Percentiles rank a stretch among this genome's conserved stretches.
These are phyloP conservation scores for Aspidiotus rigidus DNA, from an alignment of 2,888 invertebrate genomes.

Conservation along the genomic window DNA sequence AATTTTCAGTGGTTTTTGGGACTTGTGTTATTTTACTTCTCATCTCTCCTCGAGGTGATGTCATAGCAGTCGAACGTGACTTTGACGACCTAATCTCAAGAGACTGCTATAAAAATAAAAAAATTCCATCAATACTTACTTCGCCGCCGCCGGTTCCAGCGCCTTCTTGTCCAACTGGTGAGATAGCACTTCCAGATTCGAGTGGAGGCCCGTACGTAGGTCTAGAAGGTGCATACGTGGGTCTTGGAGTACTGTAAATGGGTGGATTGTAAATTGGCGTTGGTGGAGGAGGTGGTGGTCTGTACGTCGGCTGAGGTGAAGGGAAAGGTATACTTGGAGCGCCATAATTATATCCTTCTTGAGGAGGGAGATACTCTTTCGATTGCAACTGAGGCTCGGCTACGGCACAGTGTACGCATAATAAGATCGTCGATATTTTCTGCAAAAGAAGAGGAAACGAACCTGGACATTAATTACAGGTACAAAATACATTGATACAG, in stretches of 20 bases:
- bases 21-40: too few species aligned
- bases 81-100: not conserved
- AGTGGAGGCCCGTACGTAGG: conserved; percentile 37
- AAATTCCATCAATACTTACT: conserved; percentile 14
- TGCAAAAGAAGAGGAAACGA: conserved; percentile 1
- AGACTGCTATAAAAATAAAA: not conserved
- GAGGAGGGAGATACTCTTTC: conserved; percentile 64
- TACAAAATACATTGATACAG: too few species aligned
- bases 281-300: conserved; percentile 36
- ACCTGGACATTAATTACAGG: too few species aligned
- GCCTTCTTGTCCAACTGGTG: conserved; percentile 15
- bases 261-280: conserved; percentile 34
- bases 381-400: conserved; percentile 37
- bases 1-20: too few species aligned
- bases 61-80: not conserved
- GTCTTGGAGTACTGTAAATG: conserved; percentile 26
- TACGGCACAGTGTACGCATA: conserved; percentile 21
- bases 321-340: conserved; percentile 53
- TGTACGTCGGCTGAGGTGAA: conserved; percentile 28
- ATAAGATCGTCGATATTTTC: conserved; percentile 14
- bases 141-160: conserved; percentile 30
- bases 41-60: too few species aligned
- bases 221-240: conserved; percentile 27
- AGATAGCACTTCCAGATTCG: conserved; percentile 22
- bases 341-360: conserved; percentile 65